Conservation (phyloP, 2,113 vertebrate species). For the Cnemophilus loriae region DNA sequence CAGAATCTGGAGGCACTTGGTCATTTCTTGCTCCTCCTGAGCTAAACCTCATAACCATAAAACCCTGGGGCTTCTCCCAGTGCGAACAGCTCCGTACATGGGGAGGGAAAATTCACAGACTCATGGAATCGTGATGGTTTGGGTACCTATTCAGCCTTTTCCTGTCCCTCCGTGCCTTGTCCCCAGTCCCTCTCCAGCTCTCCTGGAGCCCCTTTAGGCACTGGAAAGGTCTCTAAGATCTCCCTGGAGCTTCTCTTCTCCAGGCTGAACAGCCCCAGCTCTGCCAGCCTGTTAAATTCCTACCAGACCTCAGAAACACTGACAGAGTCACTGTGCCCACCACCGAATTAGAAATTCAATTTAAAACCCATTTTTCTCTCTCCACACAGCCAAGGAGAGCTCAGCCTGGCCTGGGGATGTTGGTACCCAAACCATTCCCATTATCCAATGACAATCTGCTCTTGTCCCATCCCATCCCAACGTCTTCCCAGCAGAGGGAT, state of each 20-base stretch:
- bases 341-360: background rate
- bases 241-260: background rate
- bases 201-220: background rate
- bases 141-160: background rate
- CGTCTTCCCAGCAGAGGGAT: accelerated
- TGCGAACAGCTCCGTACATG: accelerated
- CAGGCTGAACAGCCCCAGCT: accelerated
- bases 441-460: background rate
- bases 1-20: background rate
- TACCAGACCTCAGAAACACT: background rate
- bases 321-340: background rate
- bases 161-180: background rate
- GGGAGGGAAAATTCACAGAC: background rate
- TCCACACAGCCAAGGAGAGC: background rate
- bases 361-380: background rate
- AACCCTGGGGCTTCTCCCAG: accelerated
- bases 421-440: background rate
- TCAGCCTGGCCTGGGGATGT: background rate
- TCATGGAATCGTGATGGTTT: background rate
- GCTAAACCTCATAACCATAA: background rate
- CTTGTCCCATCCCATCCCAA: background rate
- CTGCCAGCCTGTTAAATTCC: background rate
- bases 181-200: background rate
- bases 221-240: background rate
- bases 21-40: background rate